Evolutionary conservation across 1,140 invertebrate genomes (phyloP).

Genomic region (Cyclargus thomasi): DNA sequence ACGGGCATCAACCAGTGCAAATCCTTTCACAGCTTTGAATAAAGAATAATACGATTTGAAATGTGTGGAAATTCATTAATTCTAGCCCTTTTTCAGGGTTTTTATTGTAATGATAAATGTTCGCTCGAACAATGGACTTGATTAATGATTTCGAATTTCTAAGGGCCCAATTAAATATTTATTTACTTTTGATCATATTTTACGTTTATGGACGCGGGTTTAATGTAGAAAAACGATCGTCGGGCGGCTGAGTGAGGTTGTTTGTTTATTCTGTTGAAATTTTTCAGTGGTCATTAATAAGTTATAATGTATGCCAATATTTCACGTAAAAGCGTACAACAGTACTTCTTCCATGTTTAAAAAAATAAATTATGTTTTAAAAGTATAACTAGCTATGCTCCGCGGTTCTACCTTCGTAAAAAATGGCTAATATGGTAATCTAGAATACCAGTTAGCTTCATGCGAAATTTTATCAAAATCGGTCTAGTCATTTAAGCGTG

Average conservation of each 20-base stretch:
- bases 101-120: conserved; percentile 16
- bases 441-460: too few species aligned
- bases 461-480: too few species aligned
- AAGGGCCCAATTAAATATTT: conserved; percentile 14
- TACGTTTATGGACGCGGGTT: background rate
- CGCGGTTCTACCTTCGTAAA: too few species aligned
- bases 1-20: background rate
- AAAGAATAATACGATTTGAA: conserved; percentile 9
- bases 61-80: conserved; percentile 16
- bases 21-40: conserved; percentile 1
- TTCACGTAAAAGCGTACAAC: background rate
- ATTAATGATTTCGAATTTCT: conserved; percentile 3
- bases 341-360: too few species aligned
- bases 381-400: too few species aligned
- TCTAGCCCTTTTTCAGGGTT: background rate
- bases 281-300: background rate
- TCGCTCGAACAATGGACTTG: background rate
- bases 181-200: background rate
- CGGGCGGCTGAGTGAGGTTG: background rate
- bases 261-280: background rate
- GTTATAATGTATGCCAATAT: too few species aligned
- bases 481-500: too few species aligned
- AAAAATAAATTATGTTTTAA: too few species aligned
- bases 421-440: too few species aligned
- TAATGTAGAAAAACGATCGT: background rate